Base-by-base conservation (phyloP, 2,113 vertebrate genomes). In the Paralichthys olivaceus region DNA sequence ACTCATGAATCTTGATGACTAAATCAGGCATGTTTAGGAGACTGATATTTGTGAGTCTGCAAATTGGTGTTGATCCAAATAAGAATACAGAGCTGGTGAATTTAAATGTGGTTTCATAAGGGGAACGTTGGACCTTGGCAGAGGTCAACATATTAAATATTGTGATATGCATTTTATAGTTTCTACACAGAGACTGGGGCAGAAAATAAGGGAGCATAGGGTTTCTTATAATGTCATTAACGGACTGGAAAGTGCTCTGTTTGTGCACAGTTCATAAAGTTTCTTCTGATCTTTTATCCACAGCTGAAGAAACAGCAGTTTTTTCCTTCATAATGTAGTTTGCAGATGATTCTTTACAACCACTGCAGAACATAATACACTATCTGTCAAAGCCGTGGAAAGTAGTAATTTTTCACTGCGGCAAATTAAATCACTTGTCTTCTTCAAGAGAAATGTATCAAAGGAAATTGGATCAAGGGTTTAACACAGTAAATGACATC, bases 341-440 rank as follows among this genome's bases (percentile, higher is more conserved):
- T 78, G 43, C 79, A 84, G 78, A 84, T 80, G 25, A 72, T 7
- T 58, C 61, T 70, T 66, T 74, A 60, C 28, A 66, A 63, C 28
- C 15, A 6, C 26, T 62, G 55, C 19, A 29, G 45, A 64, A 20
- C 43, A 43, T 43, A 49, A 74, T 45, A 25, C 67, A 32, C 26
- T n/a, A 67, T 74, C 54, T 80, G 61, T 58, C 20, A 60, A 79
- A 55, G 47, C 7, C 65, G 34, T 43, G 23, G 53, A 72, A 69
- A 51, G 26, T 56, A 72, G 29, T 68, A 72, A 59, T 69, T 40
- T 45, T 53, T 17, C 26, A 65, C 20, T 51, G n/a, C 56, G 64
- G 70, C 32, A 47, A 66, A 70, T 40, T 37, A 60, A 66, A 28
- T 58, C 1, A 62, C 62, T 63, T 32, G 29, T 58, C 59, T 51